A percentile compares a stretch with the other conserved stretches of the same genome.
Evolutionary conservation across 2,113 vertebrate genomes (phyloP).

Genomic region (Micromys minutus): DNA sequence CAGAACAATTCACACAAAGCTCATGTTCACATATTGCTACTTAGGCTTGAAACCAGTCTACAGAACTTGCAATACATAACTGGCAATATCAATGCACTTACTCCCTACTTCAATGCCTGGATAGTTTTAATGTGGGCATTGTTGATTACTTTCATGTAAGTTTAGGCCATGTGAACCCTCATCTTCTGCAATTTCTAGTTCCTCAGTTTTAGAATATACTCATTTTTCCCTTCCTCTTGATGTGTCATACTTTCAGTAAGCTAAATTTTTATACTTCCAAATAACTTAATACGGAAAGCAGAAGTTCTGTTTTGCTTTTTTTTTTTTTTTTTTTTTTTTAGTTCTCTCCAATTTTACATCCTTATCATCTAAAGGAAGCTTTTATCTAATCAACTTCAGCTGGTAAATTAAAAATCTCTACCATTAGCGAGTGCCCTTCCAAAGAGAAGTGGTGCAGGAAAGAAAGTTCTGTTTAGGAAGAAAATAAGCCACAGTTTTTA

Average conservation of each 20-base stretch:
- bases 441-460: not conserved
- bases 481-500: constrained; percentile 20
- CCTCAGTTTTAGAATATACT: not conserved
- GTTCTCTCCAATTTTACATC: not conserved
- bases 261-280: not conserved
- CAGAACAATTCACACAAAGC: not conserved
- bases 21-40: not conserved
- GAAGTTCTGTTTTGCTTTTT: too few species aligned
- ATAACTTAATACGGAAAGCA: not conserved
- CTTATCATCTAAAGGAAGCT: constrained; percentile 66
- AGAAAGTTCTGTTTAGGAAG: not conserved
- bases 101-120: not conserved
- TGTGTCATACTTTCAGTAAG: not conserved
- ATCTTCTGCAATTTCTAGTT: not conserved
- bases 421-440: constrained; percentile 56
- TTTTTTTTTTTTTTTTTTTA: not conserved
- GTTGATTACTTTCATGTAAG: not conserved
- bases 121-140: not conserved
- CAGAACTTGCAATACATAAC: not conserved
- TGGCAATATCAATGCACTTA: not conserved
- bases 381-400: constrained; percentile 62
- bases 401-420: constrained; percentile 73
- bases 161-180: too few species aligned
- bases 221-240: not conserved
- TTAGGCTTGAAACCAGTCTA: not conserved